phyloP scores from a whole-genome alignment of 2,113 vertebrate species.

The Ia io region DNA sequence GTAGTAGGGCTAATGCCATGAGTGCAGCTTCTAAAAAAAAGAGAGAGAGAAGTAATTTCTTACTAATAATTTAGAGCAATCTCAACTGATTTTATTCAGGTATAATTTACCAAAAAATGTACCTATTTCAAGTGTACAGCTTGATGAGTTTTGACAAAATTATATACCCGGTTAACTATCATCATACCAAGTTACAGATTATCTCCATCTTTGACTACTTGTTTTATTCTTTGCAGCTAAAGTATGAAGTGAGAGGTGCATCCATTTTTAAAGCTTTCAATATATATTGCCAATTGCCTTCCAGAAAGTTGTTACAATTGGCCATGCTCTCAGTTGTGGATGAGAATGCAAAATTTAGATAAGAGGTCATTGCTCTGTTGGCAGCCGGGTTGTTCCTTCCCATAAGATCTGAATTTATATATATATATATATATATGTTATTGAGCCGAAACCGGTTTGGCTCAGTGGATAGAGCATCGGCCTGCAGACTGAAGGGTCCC shows the following conservation, averaged over 20 bases:
- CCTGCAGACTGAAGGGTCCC: too few relatives aligned
- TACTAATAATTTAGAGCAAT: not conserved
- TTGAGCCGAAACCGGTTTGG: too few relatives aligned
- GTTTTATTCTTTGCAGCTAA: not conserved
- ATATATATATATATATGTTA: too few relatives aligned
- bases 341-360: not conserved
- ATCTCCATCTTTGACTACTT: not conserved
- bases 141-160: slow-evolving; percentile 1
- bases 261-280: not conserved
- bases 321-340: not conserved
- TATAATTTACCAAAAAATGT: not conserved
- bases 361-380: not conserved
- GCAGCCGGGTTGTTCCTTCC: not conserved
- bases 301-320: not conserved
- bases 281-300: not conserved
- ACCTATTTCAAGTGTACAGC: not conserved
- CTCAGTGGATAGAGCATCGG: too few relatives aligned
- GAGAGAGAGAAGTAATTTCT: not conserved
- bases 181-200: not conserved
- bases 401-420: not conserved
- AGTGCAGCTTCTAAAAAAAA: not conserved
- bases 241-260: not conserved
- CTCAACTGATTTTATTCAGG: not conserved
- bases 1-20: not conserved
- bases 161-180: not conserved